Conservation (phyloP, 1,140 invertebrate species). For the Caenorhabditis latens region DNA sequence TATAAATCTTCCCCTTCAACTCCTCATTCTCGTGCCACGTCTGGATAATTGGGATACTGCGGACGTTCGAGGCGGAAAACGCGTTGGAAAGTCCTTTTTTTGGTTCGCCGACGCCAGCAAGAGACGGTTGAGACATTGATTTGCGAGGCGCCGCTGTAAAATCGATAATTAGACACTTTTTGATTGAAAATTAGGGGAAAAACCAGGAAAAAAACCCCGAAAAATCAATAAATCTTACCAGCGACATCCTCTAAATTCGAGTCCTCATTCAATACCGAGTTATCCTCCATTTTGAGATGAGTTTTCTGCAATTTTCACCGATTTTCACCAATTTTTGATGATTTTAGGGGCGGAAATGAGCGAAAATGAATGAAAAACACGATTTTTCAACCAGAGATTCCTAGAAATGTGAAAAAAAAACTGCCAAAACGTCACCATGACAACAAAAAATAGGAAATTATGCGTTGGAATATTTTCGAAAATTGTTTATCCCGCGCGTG, state of each 20-base stretch:
- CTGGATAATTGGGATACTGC: conserved; percentile 24
- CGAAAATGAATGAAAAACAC: not conserved
- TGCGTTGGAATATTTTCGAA: no score
- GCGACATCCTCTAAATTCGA: not conserved
- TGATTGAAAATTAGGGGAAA: not conserved
- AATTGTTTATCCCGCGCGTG: not conserved
- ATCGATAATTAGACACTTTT: no score
- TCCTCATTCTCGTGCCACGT: conserved; percentile 28
- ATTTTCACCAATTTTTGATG: no score
- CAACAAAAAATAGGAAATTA: no score
- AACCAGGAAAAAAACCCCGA: no score
- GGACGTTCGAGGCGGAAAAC: not conserved
- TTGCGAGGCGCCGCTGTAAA: not conserved
- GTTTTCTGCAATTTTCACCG: not conserved
- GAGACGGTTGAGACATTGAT: conserved; percentile 16
- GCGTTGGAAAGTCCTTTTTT: not conserved
- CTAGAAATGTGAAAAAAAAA: no score
- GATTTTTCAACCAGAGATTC: no score
- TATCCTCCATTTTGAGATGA: conserved; percentile 26
- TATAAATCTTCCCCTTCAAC: not conserved
- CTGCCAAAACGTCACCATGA: no score
- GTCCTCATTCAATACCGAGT: conserved; percentile 30
- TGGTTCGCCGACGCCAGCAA: not conserved
- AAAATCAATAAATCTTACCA: not conserved
- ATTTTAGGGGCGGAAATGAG: not conserved